Base-by-base conservation (phyloP, 2,888 invertebrate species). In the Scaptomyza cyrtandrae region DNA sequence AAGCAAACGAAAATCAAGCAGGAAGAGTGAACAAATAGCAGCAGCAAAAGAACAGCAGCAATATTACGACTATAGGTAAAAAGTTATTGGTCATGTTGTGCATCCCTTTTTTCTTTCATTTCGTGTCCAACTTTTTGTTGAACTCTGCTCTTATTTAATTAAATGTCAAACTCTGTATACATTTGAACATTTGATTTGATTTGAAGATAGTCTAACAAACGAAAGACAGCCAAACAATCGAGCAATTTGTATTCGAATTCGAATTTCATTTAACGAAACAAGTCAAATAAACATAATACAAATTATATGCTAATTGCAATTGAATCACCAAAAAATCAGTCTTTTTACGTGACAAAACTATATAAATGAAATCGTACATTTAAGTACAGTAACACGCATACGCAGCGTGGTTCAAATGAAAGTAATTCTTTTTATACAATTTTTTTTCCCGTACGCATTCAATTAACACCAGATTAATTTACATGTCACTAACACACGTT, bases 161-260 rank as follows among this genome's bases (percentile, higher is more conserved):
- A 86, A 88, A 88, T 88, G 85, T 87, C 85, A 88, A 86, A 74
- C 64, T 66, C 63, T 74, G 66, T 33, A 62, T 65, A 68, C 63
- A n/a, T n/a, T n/a, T 19, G 59, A 54, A 50, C 81, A 71, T 59
- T 78, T 71, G 67, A 75, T 75, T 77, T 75, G 75, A 60, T 72
- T 75, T 57, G 37, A 37, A 45, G 52, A 59, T 59, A 69, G 39
- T 6, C 3, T 27, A 33, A 29, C 46, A 19, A 27, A n/a, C n/a
- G n/a, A 75, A 33, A 44, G 54, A 52, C 53, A 55, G 61, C 14
- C 64, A 60, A 75, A 64, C 50, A 64, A 75, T 70, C 57, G 70
- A 53, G 31, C 64, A 74, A 64, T 70, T 73, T 73, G 48, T 45
- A 44, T 37, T 44, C 16, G 19, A 58, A 44, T 31, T 58, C 13